Evolutionary conservation across 2,888 invertebrate species (phyloP), one percentile per base, ranked within the genome.

Genomic region (Troilus luridus): DNA sequence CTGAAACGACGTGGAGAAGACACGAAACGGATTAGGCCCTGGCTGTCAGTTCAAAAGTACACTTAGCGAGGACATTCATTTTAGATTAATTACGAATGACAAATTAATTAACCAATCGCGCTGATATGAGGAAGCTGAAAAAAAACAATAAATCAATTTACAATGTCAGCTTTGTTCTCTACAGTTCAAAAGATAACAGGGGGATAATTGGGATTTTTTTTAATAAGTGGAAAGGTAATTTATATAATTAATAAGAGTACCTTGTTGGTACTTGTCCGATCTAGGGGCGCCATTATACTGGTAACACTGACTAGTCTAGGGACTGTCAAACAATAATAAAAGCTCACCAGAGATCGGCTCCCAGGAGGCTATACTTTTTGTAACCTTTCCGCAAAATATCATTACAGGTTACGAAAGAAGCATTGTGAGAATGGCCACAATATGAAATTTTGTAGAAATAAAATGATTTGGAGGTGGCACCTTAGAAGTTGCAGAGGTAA

Each of bases 71-170:
- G 27, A 77, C 17, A 14, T 27, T 41, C 41, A 77, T 77, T 41
- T 77, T 12, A 67, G 3, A 24, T 24, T 67, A 77, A 77, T 41
- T 67, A 67, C 67, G 14, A 67, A 67, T 77, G 72, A 41, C 41
- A 77, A 77, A 77, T 41, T 77, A 77, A 77, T 77, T 77, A 77
- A 17, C 14, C 72, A 77, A 77, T 77, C 27, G 8, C 19, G 72
- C 41, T 77, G 41, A 41, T 41, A 41, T 41, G 14, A 41, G 41
- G 17, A 7, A 17, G 17, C 12, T 41, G 41, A 77, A 77, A 64
- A 77, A 64, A 77, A 77, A 77, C 67, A 24, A 24, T 17, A 77
- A 17, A 77, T 77, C 14, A 41, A 77, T 41, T 41, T 77, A 24
- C 17, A 41, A 77, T 77, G 14, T 27, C 14, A 17, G 72, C n/a